Base-by-base conservation (phyloP, 1,140 invertebrate species). In the Drosophila miranda region DNA sequence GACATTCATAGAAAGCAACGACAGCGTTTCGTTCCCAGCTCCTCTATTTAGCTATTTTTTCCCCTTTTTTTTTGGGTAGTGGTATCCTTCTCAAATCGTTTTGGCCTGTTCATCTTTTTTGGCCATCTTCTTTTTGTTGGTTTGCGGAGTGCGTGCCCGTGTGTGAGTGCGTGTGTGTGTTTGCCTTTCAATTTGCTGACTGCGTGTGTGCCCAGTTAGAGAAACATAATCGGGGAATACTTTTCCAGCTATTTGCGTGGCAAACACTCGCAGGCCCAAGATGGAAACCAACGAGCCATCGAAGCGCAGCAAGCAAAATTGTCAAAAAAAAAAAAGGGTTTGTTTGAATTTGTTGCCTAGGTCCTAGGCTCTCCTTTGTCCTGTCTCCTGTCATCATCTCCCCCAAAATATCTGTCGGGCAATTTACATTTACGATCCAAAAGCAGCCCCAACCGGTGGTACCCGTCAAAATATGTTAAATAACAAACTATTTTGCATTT, bases 401-500 rank as follows among this genome's bases (percentile, higher is more conserved):
- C 51, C 3, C 9, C 16, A 0, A 16, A 3, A 34, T 74, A 78
- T 77, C 73, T 87, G 74, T 48, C 68, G 60, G 74, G 59, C 78
- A 77, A 84, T 81, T 87, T 84, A 68, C 82, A 77, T 84, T 74
- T 81, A 77, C 72, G 72, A 80, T 44, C 30, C 49, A 50, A 45
- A 42, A 55, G 48, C 45, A 30, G 8, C 53, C 52, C 34, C 4
- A 13, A 38, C 34, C 34, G 11, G n/a, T 44, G 60, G 38, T 28
- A 54, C 64, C 72, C 72, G 81, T 86, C 77, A 86, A 38, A 86
- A 86, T 87, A 86, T 86, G 81, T 77, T 86, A 87, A 87, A 86
- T 87, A 87, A 86, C 66, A 81, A 86, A 86, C 81, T 86, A 86
- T 86, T 86, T 86, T 87, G 78, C 81, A 86, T 86, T 82, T 86